These are phyloP conservation scores for Enteromius argenteus DNA, from an alignment of 2,797 vertebrate genomes.

Conservation along the genomic window DNA sequence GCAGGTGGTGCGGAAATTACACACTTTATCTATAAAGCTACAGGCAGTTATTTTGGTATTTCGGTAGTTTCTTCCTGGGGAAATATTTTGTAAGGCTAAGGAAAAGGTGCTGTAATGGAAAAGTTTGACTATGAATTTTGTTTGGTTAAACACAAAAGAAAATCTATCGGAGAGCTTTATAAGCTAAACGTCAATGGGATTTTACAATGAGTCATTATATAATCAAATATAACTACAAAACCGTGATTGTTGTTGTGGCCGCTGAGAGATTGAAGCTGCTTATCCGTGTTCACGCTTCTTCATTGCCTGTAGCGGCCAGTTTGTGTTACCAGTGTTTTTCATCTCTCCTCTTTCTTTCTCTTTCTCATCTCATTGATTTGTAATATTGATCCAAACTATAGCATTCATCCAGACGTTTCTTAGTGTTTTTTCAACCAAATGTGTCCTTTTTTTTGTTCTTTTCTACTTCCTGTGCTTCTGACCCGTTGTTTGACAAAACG, in stretches of 20 bases:
- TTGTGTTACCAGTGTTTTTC: constrained; percentile 30
- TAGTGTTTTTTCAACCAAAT: constrained; percentile 4
- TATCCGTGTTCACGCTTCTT: constrained; percentile 5
- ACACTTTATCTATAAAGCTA: neutral
- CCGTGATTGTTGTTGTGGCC: constrained; percentile 1
- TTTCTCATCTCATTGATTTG: constrained; percentile 57
- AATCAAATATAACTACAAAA: constrained; percentile 16
- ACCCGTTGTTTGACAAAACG: constrained; percentile 62
- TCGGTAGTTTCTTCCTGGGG: neutral
- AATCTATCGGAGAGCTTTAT: neutral
- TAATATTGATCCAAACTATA: constrained; percentile 59
- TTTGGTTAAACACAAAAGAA: constrained; percentile 1
- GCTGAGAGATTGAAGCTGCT: neutral
- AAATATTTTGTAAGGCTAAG: neutral
- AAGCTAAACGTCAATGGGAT: neutral
- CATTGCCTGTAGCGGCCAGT: constrained; percentile 31
- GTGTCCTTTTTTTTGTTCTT: constrained; percentile 40
- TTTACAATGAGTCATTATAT: neutral
- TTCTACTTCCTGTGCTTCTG: constrained; percentile 45
- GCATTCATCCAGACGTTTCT: constrained; percentile 29
- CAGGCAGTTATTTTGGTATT: neutral
- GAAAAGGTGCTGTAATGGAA: neutral
- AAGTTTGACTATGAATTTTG: neutral
- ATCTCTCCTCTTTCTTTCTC: constrained; percentile 16
- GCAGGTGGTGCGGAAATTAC: neutral